phyloP scores from a whole-genome alignment of 2,888 invertebrate genomes.

The Argyra leucocephala region DNA sequence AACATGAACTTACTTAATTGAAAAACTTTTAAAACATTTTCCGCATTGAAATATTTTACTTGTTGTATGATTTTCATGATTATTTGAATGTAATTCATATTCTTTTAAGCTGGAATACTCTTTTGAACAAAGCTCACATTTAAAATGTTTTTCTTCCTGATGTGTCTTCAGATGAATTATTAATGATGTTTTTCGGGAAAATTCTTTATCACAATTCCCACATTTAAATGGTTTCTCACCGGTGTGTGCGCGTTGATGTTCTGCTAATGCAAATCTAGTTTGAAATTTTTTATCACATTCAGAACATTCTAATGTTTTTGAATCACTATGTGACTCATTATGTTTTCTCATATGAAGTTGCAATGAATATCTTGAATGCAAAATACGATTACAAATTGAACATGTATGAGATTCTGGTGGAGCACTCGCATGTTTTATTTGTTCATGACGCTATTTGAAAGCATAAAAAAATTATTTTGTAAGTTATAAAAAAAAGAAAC shows the following conservation, averaged over 20 bases:
- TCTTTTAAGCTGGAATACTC: constrained; percentile 22
- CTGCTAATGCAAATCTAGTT: not conserved
- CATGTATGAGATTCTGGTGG: constrained; percentile 26
- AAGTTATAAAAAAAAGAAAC: constrained; percentile 7
- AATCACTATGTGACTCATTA: not conserved
- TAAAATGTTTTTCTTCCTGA: constrained; percentile 16
- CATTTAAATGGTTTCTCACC: constrained; percentile 20
- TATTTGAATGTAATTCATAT: constrained; percentile 20
- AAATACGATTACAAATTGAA: constrained; percentile 29
- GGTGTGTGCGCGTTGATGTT: not conserved
- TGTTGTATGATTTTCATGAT: constrained; percentile 20
- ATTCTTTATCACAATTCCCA: constrained; percentile 20
- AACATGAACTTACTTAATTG: constrained; percentile 34
- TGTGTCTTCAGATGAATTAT: constrained; percentile 19
- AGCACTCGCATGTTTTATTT: constrained; percentile 29
- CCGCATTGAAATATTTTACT: constrained; percentile 30
- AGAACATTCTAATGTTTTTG: constrained; percentile 20
- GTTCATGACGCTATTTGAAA: constrained; percentile 27
- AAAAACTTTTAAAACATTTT: constrained; percentile 35
- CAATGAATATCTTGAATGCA: constrained; percentile 29
- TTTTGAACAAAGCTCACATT: constrained; percentile 21
- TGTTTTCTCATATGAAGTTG: constrained; percentile 33
- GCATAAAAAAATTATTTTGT: constrained; percentile 14
- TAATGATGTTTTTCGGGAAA: constrained; percentile 21
- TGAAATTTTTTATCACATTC: constrained; percentile 21